Conservation (phyloP, 2,113 vertebrate genomes). For the Callithrix jacchus region DNA sequence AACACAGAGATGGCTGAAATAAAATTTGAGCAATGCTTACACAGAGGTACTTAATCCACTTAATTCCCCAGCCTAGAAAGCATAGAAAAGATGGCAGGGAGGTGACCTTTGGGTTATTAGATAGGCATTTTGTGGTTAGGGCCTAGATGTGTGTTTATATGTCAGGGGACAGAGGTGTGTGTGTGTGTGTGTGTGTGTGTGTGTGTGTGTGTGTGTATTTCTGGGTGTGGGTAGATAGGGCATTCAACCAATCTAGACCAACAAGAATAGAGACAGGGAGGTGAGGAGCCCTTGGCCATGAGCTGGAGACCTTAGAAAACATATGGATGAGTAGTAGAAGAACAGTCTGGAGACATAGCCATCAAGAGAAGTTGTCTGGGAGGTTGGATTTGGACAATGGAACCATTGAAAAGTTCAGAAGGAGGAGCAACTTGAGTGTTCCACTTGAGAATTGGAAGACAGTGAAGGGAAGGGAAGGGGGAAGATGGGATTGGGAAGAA, state of each 20-base stretch:
- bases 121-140: background rate
- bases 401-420: background rate
- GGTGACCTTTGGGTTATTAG: conserved; percentile 32
- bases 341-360: background rate
- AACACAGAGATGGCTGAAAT: background rate
- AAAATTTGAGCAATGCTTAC: background rate
- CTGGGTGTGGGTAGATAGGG: background rate
- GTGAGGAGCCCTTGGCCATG: background rate
- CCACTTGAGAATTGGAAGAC: background rate
- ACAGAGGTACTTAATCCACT: background rate
- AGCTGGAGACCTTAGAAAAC: background rate
- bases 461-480: background rate
- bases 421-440: background rate
- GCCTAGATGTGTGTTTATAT: too few species aligned
- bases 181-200: background rate
- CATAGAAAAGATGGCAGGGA: background rate
- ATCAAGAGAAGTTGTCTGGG: background rate
- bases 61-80: background rate
- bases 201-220: background rate
- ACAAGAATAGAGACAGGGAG: background rate
- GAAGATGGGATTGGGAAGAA: background rate
- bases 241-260: background rate
- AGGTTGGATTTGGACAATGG: background rate
- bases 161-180: background rate
- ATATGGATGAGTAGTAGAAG: too few species aligned